phyloP scores from a whole-genome alignment of 1,140 invertebrate species.

The Araneus ventricosus region DNA sequence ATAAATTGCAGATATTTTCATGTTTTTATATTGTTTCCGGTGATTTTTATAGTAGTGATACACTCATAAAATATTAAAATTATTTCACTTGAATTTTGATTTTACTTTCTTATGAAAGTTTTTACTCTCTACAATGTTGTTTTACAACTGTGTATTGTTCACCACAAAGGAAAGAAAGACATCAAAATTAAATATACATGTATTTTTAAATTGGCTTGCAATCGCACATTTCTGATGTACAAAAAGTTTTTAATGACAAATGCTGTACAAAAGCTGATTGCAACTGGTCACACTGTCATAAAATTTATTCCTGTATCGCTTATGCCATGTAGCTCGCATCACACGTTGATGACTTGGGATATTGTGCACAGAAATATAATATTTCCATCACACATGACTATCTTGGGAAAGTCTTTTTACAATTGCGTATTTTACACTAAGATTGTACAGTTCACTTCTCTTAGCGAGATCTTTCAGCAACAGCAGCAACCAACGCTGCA shows the following conservation, averaged over 20 bases:
- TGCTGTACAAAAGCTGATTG: slow-evolving; percentile 71
- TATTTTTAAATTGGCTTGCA: slow-evolving; percentile 55
- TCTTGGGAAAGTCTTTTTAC: slow-evolving; percentile 66
- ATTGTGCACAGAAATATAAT: slow-evolving; percentile 43
- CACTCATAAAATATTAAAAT: too few relatives aligned
- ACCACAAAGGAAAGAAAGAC: background rate
- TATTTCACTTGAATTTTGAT: too few relatives aligned
- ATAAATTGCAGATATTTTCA: too few relatives aligned
- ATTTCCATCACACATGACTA: slow-evolving; percentile 47
- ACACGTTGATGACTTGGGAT: slow-evolving; percentile 46
- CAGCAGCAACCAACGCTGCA: slow-evolving; percentile 97
- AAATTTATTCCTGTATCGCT: slow-evolving; percentile 54
- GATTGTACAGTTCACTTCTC: slow-evolving; percentile 33
- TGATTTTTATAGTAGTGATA: too few relatives aligned
- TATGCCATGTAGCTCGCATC: slow-evolving; percentile 47
- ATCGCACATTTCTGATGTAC: slow-evolving; percentile 69
- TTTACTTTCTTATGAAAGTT: too few relatives aligned
- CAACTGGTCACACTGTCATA: slow-evolving; percentile 24
- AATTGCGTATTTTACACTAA: slow-evolving; percentile 53
- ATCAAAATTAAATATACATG: slow-evolving; percentile 63
- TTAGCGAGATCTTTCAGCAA: slow-evolving; percentile 83
- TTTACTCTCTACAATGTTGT: too few relatives aligned
- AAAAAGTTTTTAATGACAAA: slow-evolving; percentile 65
- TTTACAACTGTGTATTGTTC: too few relatives aligned
- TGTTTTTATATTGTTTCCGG: too few relatives aligned